Percentiles rank a stretch among this genome's conserved stretches.
Evolutionary conservation across 2,113 vertebrate genomes (phyloP).

Genomic region (Asarcornis scutulata): DNA sequence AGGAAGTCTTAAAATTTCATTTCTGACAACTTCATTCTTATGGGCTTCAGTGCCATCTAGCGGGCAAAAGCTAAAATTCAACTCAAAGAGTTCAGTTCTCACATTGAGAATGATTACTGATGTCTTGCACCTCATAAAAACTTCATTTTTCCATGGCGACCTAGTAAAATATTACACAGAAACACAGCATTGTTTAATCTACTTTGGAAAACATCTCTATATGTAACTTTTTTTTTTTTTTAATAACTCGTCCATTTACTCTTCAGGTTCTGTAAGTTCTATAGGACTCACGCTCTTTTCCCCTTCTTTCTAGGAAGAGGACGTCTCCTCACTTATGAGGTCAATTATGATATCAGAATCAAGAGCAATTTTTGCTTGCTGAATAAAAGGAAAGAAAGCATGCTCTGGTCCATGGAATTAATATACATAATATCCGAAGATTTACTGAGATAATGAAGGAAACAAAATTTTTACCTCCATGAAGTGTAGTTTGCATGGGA

Average conservation of each 20-base stretch:
- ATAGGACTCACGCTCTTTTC: neutral
- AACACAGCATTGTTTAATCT: neutral
- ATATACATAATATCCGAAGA: neutral
- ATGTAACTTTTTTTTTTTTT: neutral
- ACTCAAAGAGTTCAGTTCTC: neutral
- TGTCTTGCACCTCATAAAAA: neutral
- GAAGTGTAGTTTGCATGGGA: neutral
- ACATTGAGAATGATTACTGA: neutral
- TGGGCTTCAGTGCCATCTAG: slow-evolving; percentile 40
- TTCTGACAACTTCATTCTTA: neutral
- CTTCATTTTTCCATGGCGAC: neutral
- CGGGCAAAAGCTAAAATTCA: neutral
- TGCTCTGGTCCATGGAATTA: neutral
- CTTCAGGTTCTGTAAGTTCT: neutral
- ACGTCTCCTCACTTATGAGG: neutral
- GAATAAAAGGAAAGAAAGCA: neutral
- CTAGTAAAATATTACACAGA: neutral
- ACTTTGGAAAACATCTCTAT: neutral
- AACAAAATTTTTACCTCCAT: neutral
- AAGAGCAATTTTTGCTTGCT: neutral
- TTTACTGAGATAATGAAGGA: neutral
- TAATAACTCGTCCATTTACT: neutral
- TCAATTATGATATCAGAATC: neutral
- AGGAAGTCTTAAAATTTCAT: neutral
- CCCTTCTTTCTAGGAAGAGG: neutral